Conservation (phyloP, 2,888 invertebrate species). For the Caenorhabditis becei region DNA sequence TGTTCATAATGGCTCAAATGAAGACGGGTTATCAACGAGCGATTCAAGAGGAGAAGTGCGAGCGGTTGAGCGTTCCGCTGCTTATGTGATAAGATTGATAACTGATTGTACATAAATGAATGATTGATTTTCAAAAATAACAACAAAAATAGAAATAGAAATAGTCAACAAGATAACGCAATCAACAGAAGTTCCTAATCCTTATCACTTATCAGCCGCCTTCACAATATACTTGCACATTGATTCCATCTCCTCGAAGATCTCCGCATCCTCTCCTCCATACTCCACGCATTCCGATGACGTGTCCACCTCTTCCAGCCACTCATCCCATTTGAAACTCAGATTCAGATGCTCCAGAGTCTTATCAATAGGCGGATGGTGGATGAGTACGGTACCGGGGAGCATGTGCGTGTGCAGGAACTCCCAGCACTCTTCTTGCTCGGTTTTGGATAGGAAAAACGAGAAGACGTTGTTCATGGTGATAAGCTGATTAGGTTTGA, state of each 20-base stretch:
- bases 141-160: background rate
- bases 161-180: background rate
- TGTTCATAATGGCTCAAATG: slow-evolving; percentile 74
- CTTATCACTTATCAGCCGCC: background rate
- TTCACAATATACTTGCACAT: slow-evolving; percentile 64
- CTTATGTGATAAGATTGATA: slow-evolving; percentile 43
- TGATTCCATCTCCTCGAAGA: slow-evolving; percentile 65
- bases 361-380: slow-evolving; percentile 72
- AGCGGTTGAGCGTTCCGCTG: slow-evolving; percentile 55
- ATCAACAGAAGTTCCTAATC: background rate
- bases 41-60: slow-evolving; percentile 58
- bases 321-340: slow-evolving; percentile 68
- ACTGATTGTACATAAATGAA: too few species aligned
- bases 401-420: slow-evolving; percentile 64
- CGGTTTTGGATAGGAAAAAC: slow-evolving; percentile 85
- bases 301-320: slow-evolving; percentile 72
- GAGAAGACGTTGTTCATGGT: slow-evolving; percentile 87
- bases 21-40: slow-evolving; percentile 72
- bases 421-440: slow-evolving; percentile 83
- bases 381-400: slow-evolving; percentile 69
- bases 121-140: slow-evolving; percentile 4
- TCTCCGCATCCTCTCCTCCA: slow-evolving; percentile 62
- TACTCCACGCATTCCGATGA: slow-evolving; percentile 60
- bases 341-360: slow-evolving; percentile 70
- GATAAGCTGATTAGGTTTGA: slow-evolving; percentile 85